These are phyloP conservation scores for Sitobion miscanthi DNA, from an alignment of 1,140 invertebrate species.

Conservation along the genomic window DNA sequence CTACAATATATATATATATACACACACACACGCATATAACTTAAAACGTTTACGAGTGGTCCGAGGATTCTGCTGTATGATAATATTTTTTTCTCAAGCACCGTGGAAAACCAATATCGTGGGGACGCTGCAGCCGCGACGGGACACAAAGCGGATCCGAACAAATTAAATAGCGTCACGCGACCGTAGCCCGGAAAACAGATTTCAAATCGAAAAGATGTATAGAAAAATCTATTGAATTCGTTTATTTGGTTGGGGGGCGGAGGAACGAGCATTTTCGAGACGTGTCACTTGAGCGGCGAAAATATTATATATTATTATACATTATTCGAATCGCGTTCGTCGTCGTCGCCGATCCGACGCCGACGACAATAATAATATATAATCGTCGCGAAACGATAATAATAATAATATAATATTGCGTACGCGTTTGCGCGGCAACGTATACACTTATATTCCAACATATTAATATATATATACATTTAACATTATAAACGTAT, in stretches of 20 bases:
- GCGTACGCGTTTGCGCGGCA: background rate
- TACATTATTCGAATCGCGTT: background rate
- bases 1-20: background rate
- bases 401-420: background rate
- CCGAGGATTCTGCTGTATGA: background rate
- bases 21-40: too few relatives aligned
- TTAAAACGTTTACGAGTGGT: background rate
- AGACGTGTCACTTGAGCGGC: background rate
- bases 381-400: background rate
- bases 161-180: background rate
- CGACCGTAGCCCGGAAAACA: background rate
- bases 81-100: background rate
- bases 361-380: background rate
- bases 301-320: background rate
- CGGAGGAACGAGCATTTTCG: background rate
- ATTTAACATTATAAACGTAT: background rate
- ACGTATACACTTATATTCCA: background rate
- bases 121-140: background rate
- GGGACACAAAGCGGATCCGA: background rate
- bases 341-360: background rate
- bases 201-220: background rate
- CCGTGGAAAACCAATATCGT: background rate
- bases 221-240: conserved; percentile 2
- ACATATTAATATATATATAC: background rate
- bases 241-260: background rate